These are phyloP conservation scores for Lasiurus borealis DNA, from an alignment of 2,113 vertebrate species.

Conservation along the genomic window DNA sequence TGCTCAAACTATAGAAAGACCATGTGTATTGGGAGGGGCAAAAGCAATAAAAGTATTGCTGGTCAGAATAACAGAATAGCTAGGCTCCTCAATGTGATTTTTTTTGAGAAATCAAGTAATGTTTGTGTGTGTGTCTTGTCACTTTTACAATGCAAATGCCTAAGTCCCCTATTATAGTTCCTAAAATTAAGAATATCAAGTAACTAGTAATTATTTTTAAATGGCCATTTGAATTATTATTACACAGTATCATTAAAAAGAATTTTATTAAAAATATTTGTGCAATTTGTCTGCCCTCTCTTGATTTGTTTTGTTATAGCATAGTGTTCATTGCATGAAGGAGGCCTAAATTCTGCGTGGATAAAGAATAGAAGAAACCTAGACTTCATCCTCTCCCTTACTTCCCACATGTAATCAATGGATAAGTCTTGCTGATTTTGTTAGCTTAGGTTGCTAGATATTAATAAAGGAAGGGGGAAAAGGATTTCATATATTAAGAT, in stretches of 20 bases:
- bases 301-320: neutral
- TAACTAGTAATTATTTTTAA: neutral
- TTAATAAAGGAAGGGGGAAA: neutral
- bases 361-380: neutral
- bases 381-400: neutral
- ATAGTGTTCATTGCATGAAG: neutral
- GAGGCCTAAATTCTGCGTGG: neutral
- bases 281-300: neutral
- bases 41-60: neutral
- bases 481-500: neutral
- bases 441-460: neutral
- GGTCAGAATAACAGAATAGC: neutral
- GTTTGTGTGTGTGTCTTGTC: neutral
- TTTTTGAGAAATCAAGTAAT: neutral
- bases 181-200: neutral
- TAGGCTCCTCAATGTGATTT: neutral
- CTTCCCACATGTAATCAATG: neutral
- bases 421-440: neutral
- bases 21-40: neutral
- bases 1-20: neutral
- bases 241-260: neutral
- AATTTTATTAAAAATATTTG: neutral
- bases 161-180: neutral
- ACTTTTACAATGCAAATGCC: neutral
- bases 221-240: neutral